Evolutionary conservation across 2,797 vertebrate genomes (phyloP).

Genomic region (Typhlichthys subterraneus): DNA sequence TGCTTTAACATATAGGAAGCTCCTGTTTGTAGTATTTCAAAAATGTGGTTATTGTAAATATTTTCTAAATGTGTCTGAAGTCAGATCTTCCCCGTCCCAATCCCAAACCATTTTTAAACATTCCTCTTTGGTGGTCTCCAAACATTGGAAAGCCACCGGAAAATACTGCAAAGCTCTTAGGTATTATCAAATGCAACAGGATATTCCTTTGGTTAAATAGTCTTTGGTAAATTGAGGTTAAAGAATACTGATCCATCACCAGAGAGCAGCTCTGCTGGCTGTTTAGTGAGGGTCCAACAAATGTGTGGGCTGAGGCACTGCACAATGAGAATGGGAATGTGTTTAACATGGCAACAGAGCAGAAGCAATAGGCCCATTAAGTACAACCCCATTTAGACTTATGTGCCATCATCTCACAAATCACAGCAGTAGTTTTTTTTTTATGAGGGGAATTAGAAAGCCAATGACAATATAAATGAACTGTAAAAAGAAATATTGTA

Average conservation of each 20-base stretch:
- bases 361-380: constrained; percentile 63
- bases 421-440: constrained; percentile 30
- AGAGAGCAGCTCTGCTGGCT: constrained; percentile 15
- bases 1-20: too few relatives aligned
- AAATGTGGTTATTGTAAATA: too few relatives aligned
- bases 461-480: constrained; percentile 44
- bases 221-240: background rate
- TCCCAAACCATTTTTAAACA: too few relatives aligned
- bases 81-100: too few relatives aligned
- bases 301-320: constrained; percentile 43
- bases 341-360: constrained; percentile 46
- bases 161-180: too few relatives aligned
- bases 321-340: constrained; percentile 47
- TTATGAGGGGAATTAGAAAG: constrained; percentile 54
- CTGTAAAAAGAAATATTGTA: too few relatives aligned
- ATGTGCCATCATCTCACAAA: constrained; percentile 47
- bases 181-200: background rate
- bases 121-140: too few relatives aligned
- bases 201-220: background rate
- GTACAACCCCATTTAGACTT: constrained; percentile 49
- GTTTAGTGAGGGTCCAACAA: constrained; percentile 38
- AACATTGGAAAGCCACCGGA: too few relatives aligned
- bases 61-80: too few relatives aligned
- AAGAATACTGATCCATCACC: constrained; percentile 23
- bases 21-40: too few relatives aligned